Evolutionary conservation across 2,888 invertebrate species (phyloP).

Genomic region (Dryobota labecula): DNA sequence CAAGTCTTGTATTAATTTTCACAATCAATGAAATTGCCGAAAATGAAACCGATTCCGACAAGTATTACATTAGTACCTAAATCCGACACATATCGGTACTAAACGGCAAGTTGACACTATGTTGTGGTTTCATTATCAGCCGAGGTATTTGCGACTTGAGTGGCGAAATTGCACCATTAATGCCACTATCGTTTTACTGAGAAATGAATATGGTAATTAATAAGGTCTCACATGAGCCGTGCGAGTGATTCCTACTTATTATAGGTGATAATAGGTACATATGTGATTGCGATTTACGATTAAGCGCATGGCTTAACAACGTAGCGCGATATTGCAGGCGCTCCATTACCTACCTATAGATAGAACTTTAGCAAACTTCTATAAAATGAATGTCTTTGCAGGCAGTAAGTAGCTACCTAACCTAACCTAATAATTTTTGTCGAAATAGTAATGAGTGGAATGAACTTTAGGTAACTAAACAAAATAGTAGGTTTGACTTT

Average conservation of each 20-base stretch:
- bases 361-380: background rate
- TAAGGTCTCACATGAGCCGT: slow-evolving; percentile 3
- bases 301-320: background rate
- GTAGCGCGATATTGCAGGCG: no score
- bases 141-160: slow-evolving; percentile 18
- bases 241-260: background rate
- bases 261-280: background rate
- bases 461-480: no score
- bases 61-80: slow-evolving; percentile 15
- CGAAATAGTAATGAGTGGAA: no score
- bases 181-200: slow-evolving; percentile 18
- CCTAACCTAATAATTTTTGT: background rate
- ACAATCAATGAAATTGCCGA: slow-evolving; percentile 33
- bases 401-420: background rate
- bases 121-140: slow-evolving; percentile 17
- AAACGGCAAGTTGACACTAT: slow-evolving; percentile 41
- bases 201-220: slow-evolving; percentile 35
- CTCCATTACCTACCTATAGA: background rate
- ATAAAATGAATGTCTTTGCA: background rate
- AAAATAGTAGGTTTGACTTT: background rate
- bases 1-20: slow-evolving; percentile 1
- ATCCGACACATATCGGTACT: slow-evolving; percentile 8
- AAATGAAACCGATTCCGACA: slow-evolving; percentile 14
- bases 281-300: background rate
- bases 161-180: slow-evolving; percentile 15